These are phyloP conservation scores for Pachymerium ferrugineum DNA, from an alignment of 2,888 invertebrate genomes.

Conservation along the genomic window DNA sequence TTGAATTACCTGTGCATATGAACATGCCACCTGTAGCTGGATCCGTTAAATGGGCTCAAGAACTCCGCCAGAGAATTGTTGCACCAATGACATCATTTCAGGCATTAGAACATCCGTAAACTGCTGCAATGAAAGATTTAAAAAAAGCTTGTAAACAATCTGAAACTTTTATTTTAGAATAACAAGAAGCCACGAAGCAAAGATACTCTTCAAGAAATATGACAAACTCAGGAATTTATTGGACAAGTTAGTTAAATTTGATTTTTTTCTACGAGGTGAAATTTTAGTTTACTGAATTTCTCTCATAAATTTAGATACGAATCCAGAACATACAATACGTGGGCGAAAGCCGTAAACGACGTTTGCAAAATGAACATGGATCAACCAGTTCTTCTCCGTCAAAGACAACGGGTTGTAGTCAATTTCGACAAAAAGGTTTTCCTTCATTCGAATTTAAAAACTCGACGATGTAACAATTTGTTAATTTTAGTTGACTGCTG, in stretches of 20 bases:
- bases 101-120: constrained; percentile 69
- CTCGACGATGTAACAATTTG: too few relatives aligned
- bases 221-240: constrained; percentile 67
- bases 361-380: constrained; percentile 69
- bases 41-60: constrained; percentile 72
- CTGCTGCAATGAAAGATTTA: too few relatives aligned
- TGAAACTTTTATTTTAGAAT: constrained; percentile 51
- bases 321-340: constrained; percentile 66
- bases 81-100: constrained; percentile 64
- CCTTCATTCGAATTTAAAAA: too few relatives aligned
- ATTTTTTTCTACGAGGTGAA: too few relatives aligned
- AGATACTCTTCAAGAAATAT: constrained; percentile 62
- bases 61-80: constrained; percentile 55
- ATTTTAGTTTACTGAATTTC: too few relatives aligned
- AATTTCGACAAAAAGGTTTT: constrained; percentile 79
- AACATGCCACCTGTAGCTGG: constrained; percentile 81
- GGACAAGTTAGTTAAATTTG: too few relatives aligned
- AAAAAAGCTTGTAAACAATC: not conserved
- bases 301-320: too few relatives aligned
- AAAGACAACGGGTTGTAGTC: constrained; percentile 61
- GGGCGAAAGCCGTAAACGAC: constrained; percentile 65
- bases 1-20: constrained; percentile 56
- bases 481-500: constrained; percentile 62
- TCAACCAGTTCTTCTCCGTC: constrained; percentile 55
- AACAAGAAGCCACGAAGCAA: constrained; percentile 65